Base-by-base conservation (phyloP, 2,113 vertebrate genomes). In the Bettongia penicillata region DNA sequence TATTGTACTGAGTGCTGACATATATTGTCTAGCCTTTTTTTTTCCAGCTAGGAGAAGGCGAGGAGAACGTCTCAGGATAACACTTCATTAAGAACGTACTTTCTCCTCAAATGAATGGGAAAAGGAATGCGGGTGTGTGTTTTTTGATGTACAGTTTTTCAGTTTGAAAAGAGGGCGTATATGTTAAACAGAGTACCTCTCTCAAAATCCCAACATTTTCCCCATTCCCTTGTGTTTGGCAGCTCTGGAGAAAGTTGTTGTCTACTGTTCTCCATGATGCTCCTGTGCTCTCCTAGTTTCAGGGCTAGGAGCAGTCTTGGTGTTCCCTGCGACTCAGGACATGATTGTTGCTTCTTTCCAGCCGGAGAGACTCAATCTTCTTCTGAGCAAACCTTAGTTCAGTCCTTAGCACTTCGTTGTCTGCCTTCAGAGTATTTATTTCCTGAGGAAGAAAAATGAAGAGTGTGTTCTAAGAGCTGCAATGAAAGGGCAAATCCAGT, bases 311-410 rank as follows among this genome's bases (percentile, higher is more conserved):
- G 97, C 97, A 98, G 94, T 98, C 97, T 96, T 97, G 94, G 77
- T 98, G 97, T 8, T 98, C 98, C 51, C 97, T 96, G 28, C 96
- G 97, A 55, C 98, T 95, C 2, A 94, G 94, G 93, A 98, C 95
- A 0, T 98, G 98, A 94, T 98, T 99, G 95, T 98, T 99, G 97
- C 95, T 98, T 97, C 97, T 98, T 96, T 97, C 97, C 95, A 99
- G 98, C 97, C 99, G 98, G 92, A 99, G 98, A 77, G 99, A 98
- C 95, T 99, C 99, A 96, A 99, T 99, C 97, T 99, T 99, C 95
- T 98, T 99, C 96, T 99, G 99, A 53, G 99, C 98, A 51, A 99
- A 99, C 97, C 98, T 99, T 97, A 99, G 98, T 84, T 99, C 99
- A 92, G 98, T 99, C 95, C 99, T 99, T 97, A 99, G 99, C 96